Evolutionary conservation across 1,140 invertebrate species (phyloP).

Genomic region (Drosophila prosaltans): DNA sequence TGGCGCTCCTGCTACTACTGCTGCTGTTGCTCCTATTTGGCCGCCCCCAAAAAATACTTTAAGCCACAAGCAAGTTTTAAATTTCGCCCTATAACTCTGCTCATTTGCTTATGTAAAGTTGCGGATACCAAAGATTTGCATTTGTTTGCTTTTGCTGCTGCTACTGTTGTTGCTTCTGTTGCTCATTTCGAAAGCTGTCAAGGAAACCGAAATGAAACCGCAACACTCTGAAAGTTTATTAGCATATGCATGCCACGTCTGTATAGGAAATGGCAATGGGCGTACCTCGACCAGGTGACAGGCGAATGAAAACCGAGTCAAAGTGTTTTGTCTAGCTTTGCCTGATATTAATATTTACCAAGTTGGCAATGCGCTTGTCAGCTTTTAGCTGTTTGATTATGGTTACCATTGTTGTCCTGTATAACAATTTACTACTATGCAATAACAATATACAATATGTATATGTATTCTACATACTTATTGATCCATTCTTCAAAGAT

Average conservation of each 20-base stretch:
- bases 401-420: conserved; percentile 31
- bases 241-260: conserved; percentile 45
- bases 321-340: conserved; percentile 42
- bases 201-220: conserved; percentile 66
- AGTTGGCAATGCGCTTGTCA: conserved; percentile 23
- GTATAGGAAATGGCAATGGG: conserved; percentile 23
- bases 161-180: background rate
- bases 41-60: conserved; percentile 43
- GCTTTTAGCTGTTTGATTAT: conserved; percentile 14
- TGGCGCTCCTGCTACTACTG: background rate
- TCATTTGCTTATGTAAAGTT: conserved; percentile 56
- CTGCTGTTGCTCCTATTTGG: background rate
- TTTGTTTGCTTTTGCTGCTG: conserved; percentile 46
- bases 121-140: conserved; percentile 45
- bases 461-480: background rate
- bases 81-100: conserved; percentile 43
- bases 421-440: conserved; percentile 2
- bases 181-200: conserved; percentile 48
- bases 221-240: conserved; percentile 46
- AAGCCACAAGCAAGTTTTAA: conserved; percentile 47
- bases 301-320: conserved; percentile 27
- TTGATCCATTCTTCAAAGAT: background rate
- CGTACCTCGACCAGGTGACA: conserved; percentile 4
- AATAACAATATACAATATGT: background rate
- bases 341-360: conserved; percentile 59